These are phyloP conservation scores for Sycophila sp. DNA, from an alignment of 1,140 invertebrate species.

Conservation along the genomic window DNA sequence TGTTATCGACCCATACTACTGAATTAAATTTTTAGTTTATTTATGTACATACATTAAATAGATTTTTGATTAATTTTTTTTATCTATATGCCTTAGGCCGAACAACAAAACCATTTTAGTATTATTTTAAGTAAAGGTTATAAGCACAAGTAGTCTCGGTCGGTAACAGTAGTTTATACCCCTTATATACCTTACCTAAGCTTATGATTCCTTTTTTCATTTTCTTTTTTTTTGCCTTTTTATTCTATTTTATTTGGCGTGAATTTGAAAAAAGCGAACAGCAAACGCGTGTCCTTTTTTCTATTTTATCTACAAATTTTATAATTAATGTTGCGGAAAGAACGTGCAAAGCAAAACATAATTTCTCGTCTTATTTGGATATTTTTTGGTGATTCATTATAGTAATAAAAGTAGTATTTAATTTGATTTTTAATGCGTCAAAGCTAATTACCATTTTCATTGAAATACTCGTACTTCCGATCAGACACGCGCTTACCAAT, in stretches of 20 bases:
- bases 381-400: too few relatives aligned
- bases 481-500: background rate
- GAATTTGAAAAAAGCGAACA: slow-evolving; percentile 11
- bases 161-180: slow-evolving; percentile 1
- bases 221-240: background rate
- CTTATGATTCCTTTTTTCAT: background rate
- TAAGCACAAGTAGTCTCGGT: too few relatives aligned
- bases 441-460: background rate
- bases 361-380: too few relatives aligned
- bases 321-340: background rate
- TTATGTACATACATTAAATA: background rate
- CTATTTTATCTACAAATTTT: slow-evolving; percentile 21
- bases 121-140: too few relatives aligned
- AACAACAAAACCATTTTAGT: background rate
- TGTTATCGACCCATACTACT: background rate
- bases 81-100: background rate
- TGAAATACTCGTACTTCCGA: too few relatives aligned
- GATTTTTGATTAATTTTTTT: background rate
- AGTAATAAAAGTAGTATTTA: background rate
- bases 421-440: background rate
- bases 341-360: background rate
- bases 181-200: background rate
- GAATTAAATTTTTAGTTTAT: background rate
- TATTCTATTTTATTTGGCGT: slow-evolving; percentile 7
- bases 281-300: background rate